These are phyloP conservation scores for Rhagonycha fulva DNA, from an alignment of 2,888 invertebrate genomes.

Conservation along the genomic window DNA sequence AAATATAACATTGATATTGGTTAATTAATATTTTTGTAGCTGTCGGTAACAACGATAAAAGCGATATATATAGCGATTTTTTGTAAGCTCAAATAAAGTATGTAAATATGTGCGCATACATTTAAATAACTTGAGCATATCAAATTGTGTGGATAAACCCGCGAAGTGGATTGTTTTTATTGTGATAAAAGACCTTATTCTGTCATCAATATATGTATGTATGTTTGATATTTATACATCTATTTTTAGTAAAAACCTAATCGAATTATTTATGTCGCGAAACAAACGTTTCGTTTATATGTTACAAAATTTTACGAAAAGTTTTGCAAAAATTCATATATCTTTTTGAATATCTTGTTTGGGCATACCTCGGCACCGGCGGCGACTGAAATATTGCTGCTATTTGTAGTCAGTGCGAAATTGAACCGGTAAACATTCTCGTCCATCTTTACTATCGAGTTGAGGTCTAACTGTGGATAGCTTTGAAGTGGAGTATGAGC, in stretches of 20 bases:
- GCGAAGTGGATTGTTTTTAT: conserved; percentile 41
- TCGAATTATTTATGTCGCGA: background rate
- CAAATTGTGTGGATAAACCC: conserved; percentile 38
- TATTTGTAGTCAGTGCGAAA: conserved; percentile 57
- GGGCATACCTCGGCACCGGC: conserved; percentile 60
- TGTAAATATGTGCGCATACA: conserved; percentile 48
- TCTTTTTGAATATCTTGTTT: background rate
- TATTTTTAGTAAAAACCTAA: background rate
- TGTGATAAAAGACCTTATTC: conserved; percentile 26
- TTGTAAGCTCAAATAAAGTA: conserved; percentile 36
- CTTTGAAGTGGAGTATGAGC: conserved; percentile 61
- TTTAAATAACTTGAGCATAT: conserved; percentile 45
- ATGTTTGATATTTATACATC: background rate
- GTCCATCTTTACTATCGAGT: conserved; percentile 55
- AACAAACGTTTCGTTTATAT: background rate
- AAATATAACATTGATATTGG: conserved; percentile 6
- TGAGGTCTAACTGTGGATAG: conserved; percentile 57
- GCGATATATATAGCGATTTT: conserved; percentile 11
- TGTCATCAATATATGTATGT: conserved; percentile 18
- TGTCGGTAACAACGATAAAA: conserved; percentile 9
- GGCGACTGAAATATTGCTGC: conserved; percentile 58
- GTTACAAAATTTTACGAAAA: background rate
- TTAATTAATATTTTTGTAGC: conserved; percentile 17
- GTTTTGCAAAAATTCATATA: background rate
- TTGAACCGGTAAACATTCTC: conserved; percentile 59